Evolutionary conservation across 1,140 invertebrate genomes (phyloP).

Genomic region (Amyelois transitella): DNA sequence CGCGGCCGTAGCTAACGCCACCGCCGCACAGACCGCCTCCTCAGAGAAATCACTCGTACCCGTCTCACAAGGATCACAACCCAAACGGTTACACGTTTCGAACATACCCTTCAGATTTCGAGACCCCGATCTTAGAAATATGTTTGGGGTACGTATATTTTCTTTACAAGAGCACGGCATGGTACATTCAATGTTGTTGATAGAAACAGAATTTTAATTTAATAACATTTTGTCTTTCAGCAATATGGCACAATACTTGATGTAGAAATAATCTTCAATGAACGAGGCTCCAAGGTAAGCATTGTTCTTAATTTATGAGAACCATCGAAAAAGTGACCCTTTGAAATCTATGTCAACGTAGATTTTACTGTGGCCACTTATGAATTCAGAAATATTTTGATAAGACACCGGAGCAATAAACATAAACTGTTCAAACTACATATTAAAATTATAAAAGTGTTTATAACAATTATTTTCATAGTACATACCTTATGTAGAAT

Average conservation of each 20-base stretch:
- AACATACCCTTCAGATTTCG: constrained; percentile 99
- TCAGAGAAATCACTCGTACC: constrained; percentile 59
- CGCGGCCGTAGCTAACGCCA: constrained; percentile 80
- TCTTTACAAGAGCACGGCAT: constrained; percentile 35
- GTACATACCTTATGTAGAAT: too few relatives aligned
- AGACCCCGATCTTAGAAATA: constrained; percentile 96
- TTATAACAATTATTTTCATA: too few relatives aligned
- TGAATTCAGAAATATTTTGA: constrained; percentile 6
- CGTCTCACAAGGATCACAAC: constrained; percentile 76
- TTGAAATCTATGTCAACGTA: constrained; percentile 37
- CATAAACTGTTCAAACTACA: too few relatives aligned
- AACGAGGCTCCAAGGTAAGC: constrained; percentile 99
- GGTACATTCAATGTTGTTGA: constrained; percentile 24
- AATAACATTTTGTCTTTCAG: constrained; percentile 81
- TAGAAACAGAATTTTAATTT: constrained; percentile 31
- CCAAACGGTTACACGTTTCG: constrained; percentile 94
- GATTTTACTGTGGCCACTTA: constrained; percentile 50
- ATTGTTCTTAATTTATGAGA: constrained; percentile 18
- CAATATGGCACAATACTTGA: constrained; percentile 98
- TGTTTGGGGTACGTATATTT: constrained; percentile 93
- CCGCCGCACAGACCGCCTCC: constrained; percentile 32
- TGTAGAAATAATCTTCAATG: constrained; percentile 99
- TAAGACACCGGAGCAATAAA: not conserved
- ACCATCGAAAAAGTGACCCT: constrained; percentile 33
- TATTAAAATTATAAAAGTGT: too few relatives aligned